Conservation (phyloP, 2,113 vertebrate species). For the Eulemur rufifrons region DNA sequence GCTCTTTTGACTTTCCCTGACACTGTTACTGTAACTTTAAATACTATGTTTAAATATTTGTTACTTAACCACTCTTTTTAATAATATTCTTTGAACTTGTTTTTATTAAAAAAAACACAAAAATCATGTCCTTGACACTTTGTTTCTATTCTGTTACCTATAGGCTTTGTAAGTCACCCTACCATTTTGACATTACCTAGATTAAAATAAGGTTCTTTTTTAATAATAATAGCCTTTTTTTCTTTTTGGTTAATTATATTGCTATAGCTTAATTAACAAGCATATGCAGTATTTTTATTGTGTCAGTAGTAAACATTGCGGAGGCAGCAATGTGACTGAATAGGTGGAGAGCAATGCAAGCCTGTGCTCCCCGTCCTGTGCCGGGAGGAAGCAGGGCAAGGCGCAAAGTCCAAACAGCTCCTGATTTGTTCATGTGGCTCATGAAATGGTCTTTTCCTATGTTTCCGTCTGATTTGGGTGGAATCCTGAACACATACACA, state of each 20-base stretch:
- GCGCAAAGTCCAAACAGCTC: neutral
- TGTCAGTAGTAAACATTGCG: neutral
- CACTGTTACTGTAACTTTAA: neutral
- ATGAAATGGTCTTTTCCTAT: neutral
- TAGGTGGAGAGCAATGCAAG: neutral
- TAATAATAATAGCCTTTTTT: neutral
- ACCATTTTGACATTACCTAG: neutral
- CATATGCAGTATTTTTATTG: neutral
- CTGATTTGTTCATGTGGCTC: neutral
- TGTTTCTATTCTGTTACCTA: neutral
- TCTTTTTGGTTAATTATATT: neutral
- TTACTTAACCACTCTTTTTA: neutral
- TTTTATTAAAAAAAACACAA: neutral
- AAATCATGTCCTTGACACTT: neutral
- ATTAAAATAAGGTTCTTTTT: neutral
- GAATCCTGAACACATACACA: neutral
- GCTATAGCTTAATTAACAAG: neutral
- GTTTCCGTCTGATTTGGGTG: neutral
- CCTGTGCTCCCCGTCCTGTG: no score
- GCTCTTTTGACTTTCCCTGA: neutral
- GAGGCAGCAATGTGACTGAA: neutral
- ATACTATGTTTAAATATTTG: neutral
- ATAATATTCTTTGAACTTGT: neutral
- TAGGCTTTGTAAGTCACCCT: neutral
- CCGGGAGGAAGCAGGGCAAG: neutral